Percentiles rank a stretch among this genome's conserved stretches.
phyloP scores from a whole-genome alignment of 1,140 invertebrate species.

The Bilobella aurantiaca region DNA sequence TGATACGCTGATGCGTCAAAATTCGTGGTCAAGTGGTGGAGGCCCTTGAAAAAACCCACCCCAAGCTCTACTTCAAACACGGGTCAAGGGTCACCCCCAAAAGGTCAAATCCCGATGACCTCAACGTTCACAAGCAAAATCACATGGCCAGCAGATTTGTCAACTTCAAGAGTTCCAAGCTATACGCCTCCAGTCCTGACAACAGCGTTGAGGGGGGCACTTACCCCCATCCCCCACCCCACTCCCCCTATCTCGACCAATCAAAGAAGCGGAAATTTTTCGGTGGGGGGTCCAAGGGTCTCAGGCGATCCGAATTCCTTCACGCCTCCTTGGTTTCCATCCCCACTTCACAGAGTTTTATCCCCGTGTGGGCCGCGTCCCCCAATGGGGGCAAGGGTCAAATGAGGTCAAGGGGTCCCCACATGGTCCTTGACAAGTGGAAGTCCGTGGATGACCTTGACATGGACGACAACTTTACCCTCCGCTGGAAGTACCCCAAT shows the following conservation, averaged over 20 bases:
- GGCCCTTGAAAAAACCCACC: no score
- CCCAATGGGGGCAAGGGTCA: neutral
- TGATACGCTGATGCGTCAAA: conserved; percentile 31
- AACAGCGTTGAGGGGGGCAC: neutral
- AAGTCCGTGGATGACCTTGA: conserved; percentile 31
- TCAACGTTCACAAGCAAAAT: conserved; percentile 31
- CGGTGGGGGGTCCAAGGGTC: conserved; percentile 7
- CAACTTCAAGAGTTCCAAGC: conserved; percentile 33
- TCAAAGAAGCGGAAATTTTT: conserved; percentile 4
- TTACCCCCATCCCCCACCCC: neutral
- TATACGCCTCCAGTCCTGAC: conserved; percentile 28
- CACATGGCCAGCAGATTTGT: conserved; percentile 34
- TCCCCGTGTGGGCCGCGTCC: neutral
- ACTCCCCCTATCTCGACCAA: neutral
- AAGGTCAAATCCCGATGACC: conserved; percentile 26
- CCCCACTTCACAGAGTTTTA: neutral
- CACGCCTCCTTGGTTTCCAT: conserved; percentile 27
- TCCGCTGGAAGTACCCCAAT: conserved; percentile 27
- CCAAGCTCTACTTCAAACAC: no score
- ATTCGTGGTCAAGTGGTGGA: no score
- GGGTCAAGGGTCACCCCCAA: no score
- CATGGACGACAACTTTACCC: conserved; percentile 27
- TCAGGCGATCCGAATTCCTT: conserved; percentile 27
- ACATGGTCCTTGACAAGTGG: conserved; percentile 15
- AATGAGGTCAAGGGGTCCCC: no score